Evolutionary conservation across 2,888 invertebrate species (phyloP), one percentile per base, ranked within the genome.

Genomic region (Drepana falcataria): DNA sequence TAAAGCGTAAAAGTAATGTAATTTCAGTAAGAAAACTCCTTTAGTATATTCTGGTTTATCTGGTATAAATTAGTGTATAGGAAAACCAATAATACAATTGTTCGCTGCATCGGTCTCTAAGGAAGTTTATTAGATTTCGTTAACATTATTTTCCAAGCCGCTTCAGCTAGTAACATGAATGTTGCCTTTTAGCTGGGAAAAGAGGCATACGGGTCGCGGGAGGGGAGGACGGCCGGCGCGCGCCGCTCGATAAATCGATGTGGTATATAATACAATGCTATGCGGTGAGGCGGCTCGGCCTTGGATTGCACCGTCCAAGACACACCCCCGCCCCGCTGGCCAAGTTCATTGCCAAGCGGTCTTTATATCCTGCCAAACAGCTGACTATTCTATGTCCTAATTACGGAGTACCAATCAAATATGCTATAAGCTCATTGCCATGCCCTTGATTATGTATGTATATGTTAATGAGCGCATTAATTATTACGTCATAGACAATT

Each of bases 241-340:
- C 87, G 88, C 87, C 87, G 88, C 74, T 89, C 90, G 81, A 89
- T 90, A 90, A 89, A 91, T 90, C 89, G 89, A 89, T 89, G 81
- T 79, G 73, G 69, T 77, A 78, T 81, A 83, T 82, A 48, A 48
- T 48, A 87, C 81, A 86, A 84, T 82, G 81, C 75, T 79, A 80
- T 83, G 83, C 84, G 83, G 77, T 77, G 75, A 41, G 54, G 35
- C 58, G 60, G 60, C 9, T 7, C 44, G 35, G 71, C 37, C 89
- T 88, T 89, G 89, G 89, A 73, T 64, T 87, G 88, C 89, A 88
- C 73, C 70, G 73, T 85, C 85, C 87, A 87, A 85, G 87, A 89
- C 89, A 89, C 89, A 86, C 89, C 89, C 80, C 87, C 87, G 69
- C 55, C 73, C 78, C 71, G 76, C 70, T 75, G 69, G 67, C 68